A percentile compares a stretch with the other conserved stretches of the same genome.
These are phyloP conservation scores for Prochilodus magdalenae DNA, from an alignment of 2,113 vertebrate genomes.

Conservation along the genomic window DNA sequence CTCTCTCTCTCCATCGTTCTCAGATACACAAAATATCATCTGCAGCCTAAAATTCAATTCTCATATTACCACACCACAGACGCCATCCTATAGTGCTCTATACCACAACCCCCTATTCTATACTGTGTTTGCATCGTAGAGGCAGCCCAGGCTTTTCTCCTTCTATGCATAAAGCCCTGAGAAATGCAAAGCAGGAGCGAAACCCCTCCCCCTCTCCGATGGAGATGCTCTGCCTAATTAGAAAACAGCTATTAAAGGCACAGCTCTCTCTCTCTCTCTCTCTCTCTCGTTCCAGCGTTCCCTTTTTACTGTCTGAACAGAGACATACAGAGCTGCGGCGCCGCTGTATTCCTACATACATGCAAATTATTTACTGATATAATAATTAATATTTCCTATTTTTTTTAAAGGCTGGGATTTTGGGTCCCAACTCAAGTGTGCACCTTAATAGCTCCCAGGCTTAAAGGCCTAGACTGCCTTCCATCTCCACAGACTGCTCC, in stretches of 20 bases:
- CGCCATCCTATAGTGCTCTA: neutral
- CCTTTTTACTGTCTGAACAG: neutral
- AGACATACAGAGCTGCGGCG: neutral
- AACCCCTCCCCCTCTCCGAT: conserved; percentile 36
- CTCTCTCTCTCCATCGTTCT: neutral
- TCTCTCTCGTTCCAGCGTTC: conserved; percentile 37
- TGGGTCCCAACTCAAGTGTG: neutral
- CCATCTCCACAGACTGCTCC: neutral
- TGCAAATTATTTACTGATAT: neutral
- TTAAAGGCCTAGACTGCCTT: neutral
- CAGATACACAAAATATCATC: neutral
- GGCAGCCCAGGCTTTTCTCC: conserved; percentile 20
- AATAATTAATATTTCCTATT: neutral
- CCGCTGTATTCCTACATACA: neutral
- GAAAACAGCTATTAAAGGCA: conserved; percentile 56
- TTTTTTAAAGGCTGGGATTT: neutral
- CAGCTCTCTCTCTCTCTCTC: too few relatives aligned
- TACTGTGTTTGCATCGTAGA: conserved; percentile 17
- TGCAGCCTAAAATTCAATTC: neutral
- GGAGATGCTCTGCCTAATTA: conserved; percentile 56
- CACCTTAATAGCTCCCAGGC: neutral
- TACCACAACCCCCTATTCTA: neutral
- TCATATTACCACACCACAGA: neutral
- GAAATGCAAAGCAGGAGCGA: conserved; percentile 41
- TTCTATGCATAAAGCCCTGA: conserved; percentile 35